Conservation (phyloP, 1,140 invertebrate species). For the honey bee (Apis mellifera) region DNA sequence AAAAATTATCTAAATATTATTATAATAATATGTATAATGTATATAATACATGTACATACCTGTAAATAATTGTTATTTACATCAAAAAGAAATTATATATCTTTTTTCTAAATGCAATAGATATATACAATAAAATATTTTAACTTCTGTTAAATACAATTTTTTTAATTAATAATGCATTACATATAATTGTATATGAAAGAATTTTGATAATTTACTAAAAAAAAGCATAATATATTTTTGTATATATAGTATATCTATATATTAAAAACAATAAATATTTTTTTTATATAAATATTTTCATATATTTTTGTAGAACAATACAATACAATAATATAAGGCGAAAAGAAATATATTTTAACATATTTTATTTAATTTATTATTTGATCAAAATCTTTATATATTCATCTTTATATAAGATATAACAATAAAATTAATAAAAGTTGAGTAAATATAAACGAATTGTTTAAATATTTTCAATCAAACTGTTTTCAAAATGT, state of each 20-base stretch:
- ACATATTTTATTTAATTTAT: background rate
- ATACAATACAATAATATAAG: too few species aligned
- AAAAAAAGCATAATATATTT: background rate
- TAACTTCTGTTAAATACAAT: background rate
- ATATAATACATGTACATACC: slow-evolving; percentile 27
- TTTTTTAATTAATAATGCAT: slow-evolving; percentile 17
- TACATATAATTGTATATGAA: background rate
- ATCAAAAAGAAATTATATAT: background rate
- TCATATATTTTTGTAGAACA: background rate
- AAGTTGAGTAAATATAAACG: background rate
- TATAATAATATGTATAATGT: slow-evolving; percentile 10
- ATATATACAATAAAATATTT: slow-evolving; percentile 1
- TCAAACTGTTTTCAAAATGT: background rate
- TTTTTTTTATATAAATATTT: background rate
- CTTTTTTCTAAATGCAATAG: background rate
- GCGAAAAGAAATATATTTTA: background rate
- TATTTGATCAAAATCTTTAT: background rate
- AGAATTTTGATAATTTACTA: background rate
- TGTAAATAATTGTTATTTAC: slow-evolving; percentile 23
- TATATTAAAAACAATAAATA: background rate
- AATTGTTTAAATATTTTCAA: background rate
- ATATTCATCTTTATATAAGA: background rate
- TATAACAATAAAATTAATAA: background rate
- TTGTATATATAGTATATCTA: background rate
- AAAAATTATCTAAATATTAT: slow-evolving; percentile 4